Evolutionary conservation across 2,797 vertebrate genomes (phyloP).

Genomic region (Carcharodon carcharias): DNA sequence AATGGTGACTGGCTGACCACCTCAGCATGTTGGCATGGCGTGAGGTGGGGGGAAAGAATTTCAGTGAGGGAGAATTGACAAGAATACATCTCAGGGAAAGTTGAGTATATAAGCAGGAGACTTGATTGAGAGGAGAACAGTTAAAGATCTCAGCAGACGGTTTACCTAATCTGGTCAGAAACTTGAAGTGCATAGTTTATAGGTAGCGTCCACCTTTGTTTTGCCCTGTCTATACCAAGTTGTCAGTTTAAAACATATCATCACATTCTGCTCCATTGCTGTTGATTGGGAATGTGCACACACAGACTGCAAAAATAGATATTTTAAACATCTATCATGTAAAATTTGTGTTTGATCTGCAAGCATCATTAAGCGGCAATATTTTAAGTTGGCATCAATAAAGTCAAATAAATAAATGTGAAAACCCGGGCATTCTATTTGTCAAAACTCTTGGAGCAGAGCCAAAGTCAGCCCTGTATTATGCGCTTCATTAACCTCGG

Average conservation of each 20-base stretch:
- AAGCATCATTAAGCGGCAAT: background rate
- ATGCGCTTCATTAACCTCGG: background rate
- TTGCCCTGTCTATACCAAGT: background rate
- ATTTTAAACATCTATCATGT: background rate
- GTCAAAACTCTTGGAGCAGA: background rate
- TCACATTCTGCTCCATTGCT: background rate
- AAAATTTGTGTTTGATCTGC: background rate
- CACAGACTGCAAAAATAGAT: background rate
- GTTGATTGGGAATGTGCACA: background rate
- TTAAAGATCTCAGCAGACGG: background rate
- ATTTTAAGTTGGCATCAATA: background rate
- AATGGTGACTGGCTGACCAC: background rate
- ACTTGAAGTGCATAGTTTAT: background rate
- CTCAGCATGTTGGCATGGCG: background rate
- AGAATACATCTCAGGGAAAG: background rate
- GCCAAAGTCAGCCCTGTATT: background rate
- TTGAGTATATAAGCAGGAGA: background rate
- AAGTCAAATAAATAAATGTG: background rate
- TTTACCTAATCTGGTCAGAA: background rate
- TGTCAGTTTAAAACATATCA: background rate
- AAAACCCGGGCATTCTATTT: background rate
- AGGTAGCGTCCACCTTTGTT: background rate
- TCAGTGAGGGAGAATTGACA: background rate
- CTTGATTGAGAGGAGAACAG: background rate
- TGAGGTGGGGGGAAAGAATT: background rate